Conservation (phyloP, 2,797 vertebrate genomes). For the Xenops minutus region DNA sequence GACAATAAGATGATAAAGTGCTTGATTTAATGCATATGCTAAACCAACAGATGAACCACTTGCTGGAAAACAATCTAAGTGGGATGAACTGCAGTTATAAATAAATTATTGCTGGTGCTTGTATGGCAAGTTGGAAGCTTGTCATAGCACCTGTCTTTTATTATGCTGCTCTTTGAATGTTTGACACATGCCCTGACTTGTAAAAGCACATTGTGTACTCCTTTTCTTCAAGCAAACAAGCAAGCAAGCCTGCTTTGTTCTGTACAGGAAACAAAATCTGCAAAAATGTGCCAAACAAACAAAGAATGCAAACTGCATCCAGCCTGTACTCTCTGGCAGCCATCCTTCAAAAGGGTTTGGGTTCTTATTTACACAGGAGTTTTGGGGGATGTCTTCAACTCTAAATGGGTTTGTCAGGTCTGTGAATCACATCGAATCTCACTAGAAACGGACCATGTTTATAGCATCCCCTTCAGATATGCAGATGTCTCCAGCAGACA, state of each 20-base stretch:
- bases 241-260: background rate
- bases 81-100: background rate
- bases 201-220: background rate
- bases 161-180: background rate
- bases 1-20: background rate
- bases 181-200: background rate
- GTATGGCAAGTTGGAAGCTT: background rate
- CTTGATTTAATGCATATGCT: background rate
- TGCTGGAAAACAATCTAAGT: background rate
- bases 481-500: background rate
- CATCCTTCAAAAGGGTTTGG: background rate
- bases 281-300: background rate
- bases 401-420: background rate
- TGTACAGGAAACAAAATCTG: background rate
- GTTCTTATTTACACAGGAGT: background rate
- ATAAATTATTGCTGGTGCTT: background rate
- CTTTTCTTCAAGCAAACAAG: background rate
- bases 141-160: background rate
- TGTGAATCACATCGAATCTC: background rate
- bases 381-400: background rate
- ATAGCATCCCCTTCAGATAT: background rate
- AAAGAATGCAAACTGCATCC: background rate
- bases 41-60: background rate
- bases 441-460: rapidly evolving
- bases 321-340: background rate